phyloP scores from a whole-genome alignment of 2,113 vertebrate genomes.

The Ancistrus triradiatus region DNA sequence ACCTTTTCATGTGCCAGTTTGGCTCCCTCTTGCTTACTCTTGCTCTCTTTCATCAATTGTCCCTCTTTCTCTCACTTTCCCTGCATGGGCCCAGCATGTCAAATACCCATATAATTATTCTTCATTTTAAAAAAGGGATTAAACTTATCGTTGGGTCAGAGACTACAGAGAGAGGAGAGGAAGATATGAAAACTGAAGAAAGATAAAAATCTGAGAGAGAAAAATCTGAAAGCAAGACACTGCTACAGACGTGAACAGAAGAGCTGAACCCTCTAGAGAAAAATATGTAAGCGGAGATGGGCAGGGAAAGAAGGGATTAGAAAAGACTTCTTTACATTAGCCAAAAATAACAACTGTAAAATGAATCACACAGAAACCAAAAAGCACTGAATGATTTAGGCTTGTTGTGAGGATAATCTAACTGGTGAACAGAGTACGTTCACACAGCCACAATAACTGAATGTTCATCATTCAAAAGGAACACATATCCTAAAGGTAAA shows the following conservation, averaged over 20 bases:
- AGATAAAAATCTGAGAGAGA: background rate
- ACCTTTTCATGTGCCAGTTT: background rate
- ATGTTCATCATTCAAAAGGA: too few relatives aligned
- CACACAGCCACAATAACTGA: too few relatives aligned
- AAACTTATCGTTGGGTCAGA: constrained; percentile 25
- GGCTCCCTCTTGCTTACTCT: background rate
- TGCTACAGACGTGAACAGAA: constrained; percentile 18
- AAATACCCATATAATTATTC: constrained; percentile 25
- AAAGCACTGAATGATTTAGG: background rate
- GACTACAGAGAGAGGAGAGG: background rate
- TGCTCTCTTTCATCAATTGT: too few relatives aligned
- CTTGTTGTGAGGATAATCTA: too few relatives aligned
- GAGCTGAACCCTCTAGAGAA: constrained; percentile 25
- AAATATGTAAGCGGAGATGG: constrained; percentile 12
- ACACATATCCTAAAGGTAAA: constrained; percentile 20
- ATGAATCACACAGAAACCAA: background rate
- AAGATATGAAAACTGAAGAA: background rate
- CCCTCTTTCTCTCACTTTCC: background rate
- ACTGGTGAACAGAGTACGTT: too few relatives aligned
- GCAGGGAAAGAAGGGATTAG: constrained; percentile 26
- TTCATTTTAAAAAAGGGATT: constrained; percentile 30
- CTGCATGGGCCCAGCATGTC: constrained; percentile 4
- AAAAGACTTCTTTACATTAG: background rate
- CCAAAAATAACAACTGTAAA: background rate
- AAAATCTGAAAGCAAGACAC: constrained; percentile 35